Evolutionary conservation across 2,888 invertebrate species (phyloP).

Genomic region (Drosophila neonasuta): DNA sequence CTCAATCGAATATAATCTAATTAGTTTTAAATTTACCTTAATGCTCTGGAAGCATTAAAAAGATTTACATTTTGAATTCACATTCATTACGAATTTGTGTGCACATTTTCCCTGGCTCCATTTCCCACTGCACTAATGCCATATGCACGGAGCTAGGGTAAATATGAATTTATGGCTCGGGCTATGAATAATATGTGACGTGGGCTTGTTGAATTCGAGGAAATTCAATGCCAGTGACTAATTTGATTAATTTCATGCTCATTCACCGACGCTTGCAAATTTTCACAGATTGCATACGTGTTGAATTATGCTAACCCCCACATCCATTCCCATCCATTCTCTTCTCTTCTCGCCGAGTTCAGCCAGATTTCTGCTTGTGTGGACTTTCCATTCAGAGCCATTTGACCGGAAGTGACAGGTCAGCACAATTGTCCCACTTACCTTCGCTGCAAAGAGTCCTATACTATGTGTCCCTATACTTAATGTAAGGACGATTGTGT

Average conservation of each 20-base stretch:
- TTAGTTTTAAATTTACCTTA: not conserved
- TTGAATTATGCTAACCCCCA: slow-evolving; percentile 36
- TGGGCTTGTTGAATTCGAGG: slow-evolving; percentile 46
- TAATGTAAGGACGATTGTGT: slow-evolving; percentile 16
- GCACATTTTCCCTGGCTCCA: slow-evolving; percentile 1
- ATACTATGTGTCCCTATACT: not conserved
- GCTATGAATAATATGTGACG: slow-evolving; percentile 59
- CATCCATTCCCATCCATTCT: not conserved
- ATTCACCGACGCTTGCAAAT: slow-evolving; percentile 67
- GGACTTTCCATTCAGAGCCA: slow-evolving; percentile 60
- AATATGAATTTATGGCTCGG: slow-evolving; percentile 25
- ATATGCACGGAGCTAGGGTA: not conserved
- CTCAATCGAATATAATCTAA: not conserved
- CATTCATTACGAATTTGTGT: not conserved
- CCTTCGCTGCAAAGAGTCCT: slow-evolving; percentile 40
- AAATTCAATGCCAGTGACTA: slow-evolving; percentile 57
- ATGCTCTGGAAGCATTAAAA: not conserved
- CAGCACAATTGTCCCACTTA: slow-evolving; percentile 71
- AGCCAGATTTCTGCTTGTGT: slow-evolving; percentile 53
- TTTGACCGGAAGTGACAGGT: slow-evolving; percentile 77
- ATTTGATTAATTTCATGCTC: slow-evolving; percentile 72
- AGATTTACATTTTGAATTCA: not conserved
- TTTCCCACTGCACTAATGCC: not conserved
- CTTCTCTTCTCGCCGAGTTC: not conserved
- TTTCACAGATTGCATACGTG: slow-evolving; percentile 63